Conservation (phyloP, 1,140 invertebrate species). For the Drosophila burlai region DNA sequence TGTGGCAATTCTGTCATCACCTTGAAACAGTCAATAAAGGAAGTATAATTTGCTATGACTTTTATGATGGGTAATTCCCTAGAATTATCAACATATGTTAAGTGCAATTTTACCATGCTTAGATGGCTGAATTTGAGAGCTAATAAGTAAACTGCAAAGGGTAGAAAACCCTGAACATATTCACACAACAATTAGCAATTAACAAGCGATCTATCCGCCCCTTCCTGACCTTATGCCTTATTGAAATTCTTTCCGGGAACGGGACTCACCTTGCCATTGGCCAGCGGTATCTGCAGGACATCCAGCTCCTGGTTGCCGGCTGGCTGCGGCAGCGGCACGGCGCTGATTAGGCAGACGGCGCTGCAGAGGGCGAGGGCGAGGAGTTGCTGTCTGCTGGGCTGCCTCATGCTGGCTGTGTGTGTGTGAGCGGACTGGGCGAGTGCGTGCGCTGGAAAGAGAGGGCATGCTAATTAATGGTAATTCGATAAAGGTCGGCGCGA, state of each 20-base stretch:
- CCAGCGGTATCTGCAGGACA: constrained; percentile 78
- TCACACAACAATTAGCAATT: neutral
- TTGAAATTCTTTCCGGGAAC: too few relatives aligned
- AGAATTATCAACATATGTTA: too few relatives aligned
- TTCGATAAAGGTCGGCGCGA: constrained; percentile 26
- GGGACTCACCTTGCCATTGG: constrained; percentile 80
- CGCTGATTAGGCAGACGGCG: constrained; percentile 62
- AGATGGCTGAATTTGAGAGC: neutral
- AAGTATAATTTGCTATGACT: neutral
- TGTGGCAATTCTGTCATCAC: constrained; percentile 3
- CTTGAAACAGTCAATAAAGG: neutral
- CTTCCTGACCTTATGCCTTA: neutral
- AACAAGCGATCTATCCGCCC: neutral
- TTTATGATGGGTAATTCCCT: neutral
- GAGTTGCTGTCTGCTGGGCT: constrained; percentile 66
- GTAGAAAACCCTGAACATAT: neutral
- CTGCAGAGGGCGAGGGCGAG: constrained; percentile 64
- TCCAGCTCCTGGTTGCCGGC: constrained; percentile 76
- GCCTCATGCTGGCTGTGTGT: constrained; percentile 65
- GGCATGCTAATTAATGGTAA: constrained; percentile 42
- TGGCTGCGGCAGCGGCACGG: constrained; percentile 72
- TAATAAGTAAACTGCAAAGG: neutral
- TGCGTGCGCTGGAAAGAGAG: constrained; percentile 24
- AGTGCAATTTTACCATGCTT: neutral
- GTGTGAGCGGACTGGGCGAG: neutral